A percentile compares a stretch with the other conserved stretches of the same genome.
Conservation (phyloP, 2,797 vertebrate genomes). For the Xyrichtys novacula region DNA sequence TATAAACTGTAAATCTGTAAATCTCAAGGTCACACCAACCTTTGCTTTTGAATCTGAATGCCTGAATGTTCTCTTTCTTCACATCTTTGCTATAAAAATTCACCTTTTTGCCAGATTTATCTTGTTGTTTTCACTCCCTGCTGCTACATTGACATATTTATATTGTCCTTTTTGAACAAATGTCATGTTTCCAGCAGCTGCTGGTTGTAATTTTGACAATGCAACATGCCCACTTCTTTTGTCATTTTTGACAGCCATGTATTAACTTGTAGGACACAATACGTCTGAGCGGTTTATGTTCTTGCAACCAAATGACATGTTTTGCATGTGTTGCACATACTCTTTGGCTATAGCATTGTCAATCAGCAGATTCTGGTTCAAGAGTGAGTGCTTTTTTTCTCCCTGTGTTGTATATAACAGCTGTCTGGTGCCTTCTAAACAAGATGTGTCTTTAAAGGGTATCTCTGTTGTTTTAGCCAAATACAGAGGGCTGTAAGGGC, state of each 20-base stretch:
- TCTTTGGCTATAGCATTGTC: constrained; percentile 7
- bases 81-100: not conserved
- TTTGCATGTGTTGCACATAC: not conserved
- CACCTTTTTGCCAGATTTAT: not conserved
- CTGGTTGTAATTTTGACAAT: constrained; percentile 1
- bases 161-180: not conserved
- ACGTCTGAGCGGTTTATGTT: constrained; percentile 1
- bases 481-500: too few relatives aligned
- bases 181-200: constrained; percentile 6
- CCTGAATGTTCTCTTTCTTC: not conserved
- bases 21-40: constrained; percentile 3
- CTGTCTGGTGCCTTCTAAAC: constrained; percentile 7
- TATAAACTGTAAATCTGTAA: not conserved
- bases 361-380: constrained; percentile 7
- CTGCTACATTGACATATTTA: constrained; percentile 3
- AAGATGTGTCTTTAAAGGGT: not conserved
- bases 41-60: not conserved
- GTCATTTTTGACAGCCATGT: not conserved
- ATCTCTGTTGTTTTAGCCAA: too few relatives aligned
- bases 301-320: constrained; percentile 12
- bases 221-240: not conserved
- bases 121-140: not conserved
- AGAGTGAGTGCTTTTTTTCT: constrained; percentile 7
- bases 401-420: not conserved
- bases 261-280: not conserved